Evolutionary conservation across 2,888 invertebrate genomes (phyloP), one percentile per base, ranked within the genome.

Genomic region (Magallana nippona): DNA sequence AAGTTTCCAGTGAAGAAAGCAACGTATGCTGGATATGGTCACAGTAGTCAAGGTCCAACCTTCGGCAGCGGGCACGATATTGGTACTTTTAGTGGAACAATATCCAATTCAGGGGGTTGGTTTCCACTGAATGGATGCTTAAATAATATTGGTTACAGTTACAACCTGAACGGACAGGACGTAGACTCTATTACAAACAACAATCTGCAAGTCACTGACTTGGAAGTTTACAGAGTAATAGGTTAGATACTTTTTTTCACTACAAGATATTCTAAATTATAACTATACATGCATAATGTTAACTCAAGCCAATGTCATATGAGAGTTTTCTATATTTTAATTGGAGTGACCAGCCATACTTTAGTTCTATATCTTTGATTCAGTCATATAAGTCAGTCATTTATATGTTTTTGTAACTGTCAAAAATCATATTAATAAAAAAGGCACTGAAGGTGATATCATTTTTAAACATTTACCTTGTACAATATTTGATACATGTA

Each of bases 211-310:
- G 83, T 87, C 3, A 84, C 81, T 11, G 86, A 87, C 27, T 60
- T 87, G 27, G 85, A 86, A 44, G 86, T 87, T 2, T 87, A 87
- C 57, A 62, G 58, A 10, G 83, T 87, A 1, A 57, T 78, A 22
- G 86, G 87, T 87, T 79, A 55, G 81, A 44, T n/a, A n/a, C n/a
- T n/a, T n/a, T n/a, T n/a, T n/a, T n/a, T n/a, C n/a, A n/a, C n/a
- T n/a, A n/a, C n/a, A n/a, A n/a, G n/a, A n/a, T n/a, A n/a, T n/a
- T n/a, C n/a, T n/a, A n/a, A n/a, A n/a, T n/a, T n/a, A n/a, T n/a
- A n/a, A n/a, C n/a, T n/a, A n/a, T n/a, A n/a, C n/a, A n/a, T n/a
- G n/a, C n/a, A n/a, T n/a, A n/a, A n/a, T n/a, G n/a, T n/a, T n/a
- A n/a, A n/a, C n/a, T n/a, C n/a, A n/a, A n/a, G n/a, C n/a, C n/a